Base-by-base conservation (phyloP, 2,113 vertebrate genomes). In the Maccullochella peelii region DNA sequence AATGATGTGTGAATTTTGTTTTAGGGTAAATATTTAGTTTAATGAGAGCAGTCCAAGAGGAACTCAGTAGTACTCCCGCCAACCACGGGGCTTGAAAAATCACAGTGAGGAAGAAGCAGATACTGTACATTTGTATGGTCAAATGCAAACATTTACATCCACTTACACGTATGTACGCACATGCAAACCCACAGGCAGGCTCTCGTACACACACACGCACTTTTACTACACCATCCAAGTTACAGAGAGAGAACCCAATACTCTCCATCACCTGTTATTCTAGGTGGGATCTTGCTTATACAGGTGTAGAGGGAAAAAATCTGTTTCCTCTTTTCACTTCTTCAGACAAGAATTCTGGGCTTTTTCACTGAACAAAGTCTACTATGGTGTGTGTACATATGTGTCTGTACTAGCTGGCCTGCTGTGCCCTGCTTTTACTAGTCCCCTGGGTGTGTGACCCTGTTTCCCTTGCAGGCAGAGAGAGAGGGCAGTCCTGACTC, bases 201-300 rank as follows among this genome's bases (percentile, higher is more conserved):
- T 47, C 11, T 21, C 7, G 5, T 10, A n/a, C 40, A 30, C 36
- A 20, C 72, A 38, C 73, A 59, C 23, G 75, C 49, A 76, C 47
- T 62, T 65, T 71, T 10, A 79, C 14, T 55, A 42, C 67, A 74
- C 23, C 23, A 44, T 71, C 75, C 74, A 36, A 49, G 75, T 83
- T 55, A 85, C 50, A 82, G 70, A 70, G 38, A 21, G 71, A 65
- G 58, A 91, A 91, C 77, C 62, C 33, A 74, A 91, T 80, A 82
- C 87, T 71, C 85, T 61, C 77, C 78, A 77, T 93, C 92, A 94
- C 93, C 89, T 93, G 92, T 92, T 93, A 87, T 86, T 93, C 76
- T 89, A 91, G 88, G 83, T 88, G 82, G 49, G 77, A 73, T 82
- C 54, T 77, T 93, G 93, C 90, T 95, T 93, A 84, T 82, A 88